Evolutionary conservation across 2,888 invertebrate species (phyloP).

Genomic region (Sarcophaga subvicina): DNA sequence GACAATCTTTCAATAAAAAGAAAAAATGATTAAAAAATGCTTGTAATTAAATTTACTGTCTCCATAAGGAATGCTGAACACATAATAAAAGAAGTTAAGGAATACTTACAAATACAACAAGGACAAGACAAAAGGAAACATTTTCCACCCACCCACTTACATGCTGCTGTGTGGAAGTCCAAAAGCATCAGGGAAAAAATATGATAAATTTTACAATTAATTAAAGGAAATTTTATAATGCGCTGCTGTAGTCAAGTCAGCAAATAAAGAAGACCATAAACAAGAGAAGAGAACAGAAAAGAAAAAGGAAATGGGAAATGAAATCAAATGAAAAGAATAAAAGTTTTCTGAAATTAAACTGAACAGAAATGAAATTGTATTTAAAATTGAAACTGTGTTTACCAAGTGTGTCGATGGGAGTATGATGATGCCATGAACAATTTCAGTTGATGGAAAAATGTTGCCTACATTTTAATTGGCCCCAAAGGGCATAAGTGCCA

Average conservation of each 20-base stretch:
- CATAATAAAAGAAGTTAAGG: not conserved
- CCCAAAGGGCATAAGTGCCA: constrained; percentile 65
- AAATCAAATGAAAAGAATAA: constrained; percentile 8
- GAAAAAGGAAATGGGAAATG: constrained; percentile 15
- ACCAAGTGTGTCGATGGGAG: constrained; percentile 38
- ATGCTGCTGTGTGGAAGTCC: not conserved
- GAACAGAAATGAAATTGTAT: too few relatives aligned
- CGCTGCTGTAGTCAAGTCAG: constrained; percentile 56
- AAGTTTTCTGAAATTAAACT: too few relatives aligned
- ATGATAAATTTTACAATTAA: constrained; percentile 67
- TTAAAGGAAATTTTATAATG: constrained; percentile 64
- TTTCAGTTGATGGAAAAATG: constrained; percentile 51
- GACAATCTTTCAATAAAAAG: not conserved
- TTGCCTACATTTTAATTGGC: constrained; percentile 69
- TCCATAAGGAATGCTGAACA: not conserved
- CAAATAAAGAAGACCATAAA: constrained; percentile 22
- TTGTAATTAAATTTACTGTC: not conserved
- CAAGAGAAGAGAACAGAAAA: constrained; percentile 1
- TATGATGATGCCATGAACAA: constrained; percentile 26
- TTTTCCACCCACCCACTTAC: not conserved
- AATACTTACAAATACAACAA: not conserved
- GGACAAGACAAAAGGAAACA: not conserved
- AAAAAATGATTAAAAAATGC: not conserved
- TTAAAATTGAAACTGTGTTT: not conserved
- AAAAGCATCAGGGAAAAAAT: not conserved